phyloP scores from a whole-genome alignment of 2,888 invertebrate species.

The Pachydiplax longipennis region DNA sequence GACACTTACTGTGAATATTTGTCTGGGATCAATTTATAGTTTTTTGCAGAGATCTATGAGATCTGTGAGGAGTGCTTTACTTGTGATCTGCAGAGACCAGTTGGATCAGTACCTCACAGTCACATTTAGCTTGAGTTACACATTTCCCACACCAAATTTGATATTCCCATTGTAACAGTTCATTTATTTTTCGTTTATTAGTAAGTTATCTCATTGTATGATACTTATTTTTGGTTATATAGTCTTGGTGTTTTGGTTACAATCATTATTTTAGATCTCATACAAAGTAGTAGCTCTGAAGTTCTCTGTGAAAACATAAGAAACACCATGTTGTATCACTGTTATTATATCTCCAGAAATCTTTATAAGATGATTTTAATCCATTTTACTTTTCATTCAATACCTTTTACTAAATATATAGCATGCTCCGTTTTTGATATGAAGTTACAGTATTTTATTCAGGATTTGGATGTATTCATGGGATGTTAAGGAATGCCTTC shows the following conservation, averaged over 20 bases:
- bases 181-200: neutral
- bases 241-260: neutral
- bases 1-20: neutral
- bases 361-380: neutral
- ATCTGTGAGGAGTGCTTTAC: neutral
- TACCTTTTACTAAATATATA: neutral
- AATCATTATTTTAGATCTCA: slow-evolving; percentile 4
- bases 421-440: neutral
- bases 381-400: neutral
- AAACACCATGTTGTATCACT: neutral
- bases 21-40: slow-evolving; percentile 20
- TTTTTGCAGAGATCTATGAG: neutral
- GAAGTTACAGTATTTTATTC: neutral
- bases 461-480: neutral
- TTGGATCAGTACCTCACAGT: neutral
- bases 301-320: neutral
- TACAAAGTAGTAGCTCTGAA: neutral
- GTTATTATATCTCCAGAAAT: neutral
- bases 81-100: neutral
- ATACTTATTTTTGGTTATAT: neutral
- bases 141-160: neutral
- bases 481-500: no score
- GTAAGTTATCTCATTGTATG: neutral
- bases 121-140: neutral
- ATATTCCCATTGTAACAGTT: neutral